Evolutionary conservation across 2,888 invertebrate genomes (phyloP), one percentile per base, ranked within the genome.

Genomic region (Trichopoda pennipes): DNA sequence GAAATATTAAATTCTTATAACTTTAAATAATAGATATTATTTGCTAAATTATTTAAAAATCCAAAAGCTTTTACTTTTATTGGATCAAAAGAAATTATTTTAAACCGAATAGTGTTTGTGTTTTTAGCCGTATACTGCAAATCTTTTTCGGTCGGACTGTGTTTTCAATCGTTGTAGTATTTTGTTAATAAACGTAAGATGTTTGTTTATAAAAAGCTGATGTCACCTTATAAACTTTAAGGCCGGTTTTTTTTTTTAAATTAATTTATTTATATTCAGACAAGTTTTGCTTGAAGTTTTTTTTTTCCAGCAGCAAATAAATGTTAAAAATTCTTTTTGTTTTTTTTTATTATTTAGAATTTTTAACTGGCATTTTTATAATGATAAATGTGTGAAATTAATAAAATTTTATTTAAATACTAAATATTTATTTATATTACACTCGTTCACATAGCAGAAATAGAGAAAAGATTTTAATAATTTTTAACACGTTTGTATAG

Each of bases 301-400:
- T 7, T 12, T 47, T 28, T 47, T 47, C 9, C 47, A n/a, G n/a
- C 49, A 35, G 44, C 44, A 38, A 66, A 21, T 69, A 35, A 55
- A 23, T 58, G 35, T 70, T 58, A 19, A 44, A 14, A 21, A 49
- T 28, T 17, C 8, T 76, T 53, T 61, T 23, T 42, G 6, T 38
- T 19, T 32, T 38, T 21, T 56, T 44, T 49, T 49, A 10, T 56
- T 63, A 12, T 23, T 44, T 21, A 55, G 61, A 44, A 63, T 42
- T 49, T 64, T 47, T 21, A 68, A 55, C 55, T 21, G 55, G 61
- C 28, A 64, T 38, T 64, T 35, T 23, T 70, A 16, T 32, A 55
- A 55, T 56, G 72, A 76, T 60, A 42, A 58, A 70, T 75, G 23
- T 75, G 63, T 58, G 74, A 80, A 68, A 68, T 60, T 61, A 51